Conservation (phyloP, 2,113 vertebrate species). For the Oncorhynchus nerka region DNA sequence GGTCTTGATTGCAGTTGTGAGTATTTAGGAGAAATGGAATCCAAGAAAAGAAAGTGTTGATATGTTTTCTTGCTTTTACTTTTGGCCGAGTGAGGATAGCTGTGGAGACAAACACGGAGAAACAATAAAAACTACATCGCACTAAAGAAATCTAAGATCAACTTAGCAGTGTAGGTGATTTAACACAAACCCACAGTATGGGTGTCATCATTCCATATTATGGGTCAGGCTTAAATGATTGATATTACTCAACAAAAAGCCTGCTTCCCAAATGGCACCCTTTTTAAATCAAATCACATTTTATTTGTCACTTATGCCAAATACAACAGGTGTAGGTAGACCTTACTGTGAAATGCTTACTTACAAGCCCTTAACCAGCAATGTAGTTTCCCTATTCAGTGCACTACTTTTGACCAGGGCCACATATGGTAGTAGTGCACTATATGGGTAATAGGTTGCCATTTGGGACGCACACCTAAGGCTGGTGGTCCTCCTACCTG, state of each 20-base stretch:
- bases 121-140: background rate
- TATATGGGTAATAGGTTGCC: too few species aligned
- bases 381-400: too few species aligned
- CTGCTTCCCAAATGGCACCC: background rate
- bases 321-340: too few species aligned
- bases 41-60: constrained; percentile 8
- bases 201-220: background rate
- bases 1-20: constrained; percentile 50
- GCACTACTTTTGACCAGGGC: too few species aligned
- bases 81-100: constrained; percentile 93
- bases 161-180: background rate
- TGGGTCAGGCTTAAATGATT: background rate
- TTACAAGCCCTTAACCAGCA: too few species aligned
- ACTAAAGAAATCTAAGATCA: background rate
- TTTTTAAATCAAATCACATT: too few species aligned
- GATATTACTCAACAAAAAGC: background rate
- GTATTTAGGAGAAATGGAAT: constrained; percentile 35
- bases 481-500: constrained; percentile 73
- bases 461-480: too few species aligned
- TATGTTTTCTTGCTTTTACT: constrained; percentile 59
- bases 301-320: too few species aligned
- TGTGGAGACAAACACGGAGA: constrained; percentile 58
- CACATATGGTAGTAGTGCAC: too few species aligned
- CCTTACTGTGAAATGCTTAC: too few species aligned
- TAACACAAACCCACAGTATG: too few species aligned